Conservation (phyloP, 2,113 vertebrate species). For the Scartelaos histophorus region DNA sequence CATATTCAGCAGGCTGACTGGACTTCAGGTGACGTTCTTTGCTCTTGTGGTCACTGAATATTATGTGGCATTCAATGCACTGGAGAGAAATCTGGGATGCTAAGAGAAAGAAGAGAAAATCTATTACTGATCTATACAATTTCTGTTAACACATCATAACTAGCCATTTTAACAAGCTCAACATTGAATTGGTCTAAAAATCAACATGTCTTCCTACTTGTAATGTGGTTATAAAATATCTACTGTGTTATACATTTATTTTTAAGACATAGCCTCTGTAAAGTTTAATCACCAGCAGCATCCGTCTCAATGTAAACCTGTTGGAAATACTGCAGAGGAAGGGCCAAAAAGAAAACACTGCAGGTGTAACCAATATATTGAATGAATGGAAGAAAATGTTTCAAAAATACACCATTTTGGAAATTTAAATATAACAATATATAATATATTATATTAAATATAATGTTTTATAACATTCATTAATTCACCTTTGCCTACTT, state of each 20-base stretch:
- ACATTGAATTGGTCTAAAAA: too few relatives aligned
- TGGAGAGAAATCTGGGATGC: conserved; percentile 78
- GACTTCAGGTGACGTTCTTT: conserved; percentile 78
- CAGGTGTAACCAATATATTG: background rate
- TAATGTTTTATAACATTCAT: background rate
- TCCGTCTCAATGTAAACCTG: background rate
- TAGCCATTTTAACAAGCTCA: too few relatives aligned
- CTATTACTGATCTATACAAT: background rate
- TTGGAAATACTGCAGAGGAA: background rate
- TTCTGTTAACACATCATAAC: background rate
- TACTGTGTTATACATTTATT: too few relatives aligned
- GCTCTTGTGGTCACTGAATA: conserved; percentile 79
- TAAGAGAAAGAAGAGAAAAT: conserved; percentile 24
- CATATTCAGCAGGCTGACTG: conserved; percentile 77
- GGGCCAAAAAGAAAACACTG: too few relatives aligned
- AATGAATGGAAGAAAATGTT: too few relatives aligned
- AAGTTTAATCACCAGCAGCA: background rate
- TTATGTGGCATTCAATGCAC: conserved; percentile 80
- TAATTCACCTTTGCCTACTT: background rate
- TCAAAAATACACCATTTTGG: too few relatives aligned
- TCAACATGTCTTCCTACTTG: too few relatives aligned
- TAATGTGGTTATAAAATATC: too few relatives aligned
- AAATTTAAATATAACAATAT: too few relatives aligned
- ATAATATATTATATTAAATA: too few relatives aligned
- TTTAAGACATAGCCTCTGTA: too few relatives aligned